These are phyloP conservation scores for Teleogryllus occipitalis DNA, from an alignment of 1,140 invertebrate species.

Conservation along the genomic window DNA sequence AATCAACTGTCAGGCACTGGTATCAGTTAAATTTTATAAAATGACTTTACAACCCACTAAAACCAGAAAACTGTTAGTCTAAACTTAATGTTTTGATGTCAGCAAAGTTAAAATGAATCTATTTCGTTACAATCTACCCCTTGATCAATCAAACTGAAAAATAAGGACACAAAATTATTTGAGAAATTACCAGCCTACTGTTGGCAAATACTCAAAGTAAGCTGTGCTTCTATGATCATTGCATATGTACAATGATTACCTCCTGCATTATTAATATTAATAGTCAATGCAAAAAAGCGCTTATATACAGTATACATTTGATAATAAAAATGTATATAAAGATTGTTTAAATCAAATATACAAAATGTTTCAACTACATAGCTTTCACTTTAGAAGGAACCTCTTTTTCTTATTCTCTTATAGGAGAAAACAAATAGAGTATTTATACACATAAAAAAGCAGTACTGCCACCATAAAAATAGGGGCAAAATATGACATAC, in stretches of 20 bases:
- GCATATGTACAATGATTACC: neutral
- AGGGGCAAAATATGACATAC: neutral
- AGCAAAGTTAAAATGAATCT: neutral
- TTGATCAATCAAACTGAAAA: too few relatives aligned
- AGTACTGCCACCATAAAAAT: conserved; percentile 4
- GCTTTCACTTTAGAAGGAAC: conserved; percentile 1
- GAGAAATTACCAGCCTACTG: neutral
- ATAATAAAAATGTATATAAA: neutral
- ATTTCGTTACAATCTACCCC: too few relatives aligned
- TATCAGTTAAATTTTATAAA: neutral
- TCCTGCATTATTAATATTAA: conserved; percentile 6
- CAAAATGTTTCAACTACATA: conserved; percentile 1
- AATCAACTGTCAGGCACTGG: neutral
- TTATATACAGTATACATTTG: conserved; percentile 1
- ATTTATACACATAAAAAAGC: conserved; percentile 3
- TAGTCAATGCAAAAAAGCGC: neutral
- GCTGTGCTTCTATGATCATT: neutral
- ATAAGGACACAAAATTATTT: too few relatives aligned
- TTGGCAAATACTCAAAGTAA: neutral
- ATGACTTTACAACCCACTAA: neutral
- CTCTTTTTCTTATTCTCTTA: neutral
- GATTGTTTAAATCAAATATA: neutral
- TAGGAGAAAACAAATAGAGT: neutral
- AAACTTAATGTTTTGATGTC: neutral
- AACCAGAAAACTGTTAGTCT: neutral